Conservation (phyloP, 2,113 vertebrate species). For the Delphinus delphis region DNA sequence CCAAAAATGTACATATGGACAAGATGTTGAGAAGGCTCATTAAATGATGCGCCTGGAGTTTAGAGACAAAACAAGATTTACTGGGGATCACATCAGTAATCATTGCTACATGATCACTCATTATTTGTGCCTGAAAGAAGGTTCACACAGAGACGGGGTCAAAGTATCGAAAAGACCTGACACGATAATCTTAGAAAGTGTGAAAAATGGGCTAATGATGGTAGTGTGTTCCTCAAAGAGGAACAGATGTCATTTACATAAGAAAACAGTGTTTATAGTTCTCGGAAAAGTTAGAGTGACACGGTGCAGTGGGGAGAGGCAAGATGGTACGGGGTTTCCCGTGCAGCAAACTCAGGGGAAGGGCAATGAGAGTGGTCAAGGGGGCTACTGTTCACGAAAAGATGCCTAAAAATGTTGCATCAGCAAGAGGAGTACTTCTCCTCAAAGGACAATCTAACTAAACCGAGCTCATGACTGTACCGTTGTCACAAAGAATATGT, state of each 20-base stretch:
- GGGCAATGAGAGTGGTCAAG: neutral
- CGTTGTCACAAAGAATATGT: neutral
- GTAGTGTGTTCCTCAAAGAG: neutral
- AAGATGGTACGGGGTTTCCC: no score
- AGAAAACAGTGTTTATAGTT: neutral
- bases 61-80: neutral
- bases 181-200: neutral
- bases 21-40: neutral
- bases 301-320: accelerated
- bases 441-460: neutral
- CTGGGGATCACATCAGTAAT: neutral
- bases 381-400: neutral
- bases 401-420: neutral
- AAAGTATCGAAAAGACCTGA: neutral
- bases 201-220: neutral
- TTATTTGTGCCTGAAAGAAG: neutral
- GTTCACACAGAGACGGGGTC: neutral
- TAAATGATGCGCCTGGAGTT: neutral
- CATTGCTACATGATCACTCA: neutral
- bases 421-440: neutral
- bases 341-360: neutral
- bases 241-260: neutral
- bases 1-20: neutral
- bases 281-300: neutral
- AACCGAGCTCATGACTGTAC: neutral